Base-by-base conservation (phyloP, 2,797 vertebrate genomes). In the Phyllotis vaccarum region DNA sequence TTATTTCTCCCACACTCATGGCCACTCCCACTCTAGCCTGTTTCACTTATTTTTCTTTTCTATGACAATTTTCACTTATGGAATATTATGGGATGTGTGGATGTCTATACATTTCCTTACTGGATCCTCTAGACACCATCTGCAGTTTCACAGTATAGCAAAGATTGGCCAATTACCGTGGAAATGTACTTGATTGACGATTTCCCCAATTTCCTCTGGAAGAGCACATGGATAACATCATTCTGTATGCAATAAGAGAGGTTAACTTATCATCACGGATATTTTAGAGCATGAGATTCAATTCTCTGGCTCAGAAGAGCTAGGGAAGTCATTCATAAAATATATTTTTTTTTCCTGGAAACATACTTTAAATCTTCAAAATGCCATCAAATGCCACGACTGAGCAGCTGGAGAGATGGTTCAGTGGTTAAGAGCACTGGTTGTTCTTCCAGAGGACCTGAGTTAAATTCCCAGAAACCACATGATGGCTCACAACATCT, bases 141-240 rank as follows among this genome's bases (percentile, higher is more conserved):
- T 40, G 2, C 49, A 11, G 5, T 27, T n/a, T 34, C 3, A n/a
- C 34, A 94, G 27, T 68, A n/a, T 85, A 80, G n/a, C 31, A 93
- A 82, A 91, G 58, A 72, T 54, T 88, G 56, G 22, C 9, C 37
- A 92, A 34, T 49, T 3, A 19, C 22, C 78, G 72, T 7, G 34
- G 27, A 64, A 58, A 37, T 75, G 10, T 37, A 79, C 79, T 72
- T 85, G 72, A 93, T 37, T 56, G 60, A 52, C 52, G 12, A 46
- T 91, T 97, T 93, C 72, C n/a, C 82, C 79, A 49, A 1, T 29
- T 60, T 93, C 92, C 37, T 24, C 8, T n/a, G 34, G 49, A 24
- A 89, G 7, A 7, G 5, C 54, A 52, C 9, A 24, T n/a, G 22
- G 75, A 70, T 49, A 40, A 10, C n/a, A 64, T 64, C 5, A 52